Evolutionary conservation across 2,888 invertebrate genomes (phyloP).

Genomic region (Brachyopa scutellaris): DNA sequence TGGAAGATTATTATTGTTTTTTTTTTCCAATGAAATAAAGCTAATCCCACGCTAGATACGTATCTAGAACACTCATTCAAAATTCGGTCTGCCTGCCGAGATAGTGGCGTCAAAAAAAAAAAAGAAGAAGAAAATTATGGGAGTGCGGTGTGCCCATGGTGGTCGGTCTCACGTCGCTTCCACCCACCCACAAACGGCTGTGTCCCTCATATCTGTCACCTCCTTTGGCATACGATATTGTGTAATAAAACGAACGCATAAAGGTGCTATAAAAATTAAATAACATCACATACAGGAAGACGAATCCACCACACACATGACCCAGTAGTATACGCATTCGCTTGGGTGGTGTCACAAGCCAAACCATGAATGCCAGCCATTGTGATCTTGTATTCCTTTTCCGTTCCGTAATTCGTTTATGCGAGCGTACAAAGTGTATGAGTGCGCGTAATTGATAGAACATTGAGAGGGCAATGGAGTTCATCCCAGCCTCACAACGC

Average conservation of each 20-base stretch:
- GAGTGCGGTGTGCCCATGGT: slow-evolving; percentile 36
- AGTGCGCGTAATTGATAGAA: slow-evolving; percentile 70
- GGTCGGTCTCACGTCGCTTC: slow-evolving; percentile 21
- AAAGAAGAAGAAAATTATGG: slow-evolving; percentile 30
- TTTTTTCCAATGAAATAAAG: slow-evolving; percentile 47
- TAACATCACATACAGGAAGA: slow-evolving; percentile 12
- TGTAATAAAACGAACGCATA: slow-evolving; percentile 55
- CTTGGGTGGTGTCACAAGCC: slow-evolving; percentile 61
- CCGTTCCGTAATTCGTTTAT: slow-evolving; percentile 49
- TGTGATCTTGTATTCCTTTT: slow-evolving; percentile 25
- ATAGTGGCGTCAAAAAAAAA: slow-evolving; percentile 38
- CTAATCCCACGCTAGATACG: slow-evolving; percentile 64
- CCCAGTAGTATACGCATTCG: slow-evolving; percentile 18
- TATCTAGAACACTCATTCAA: slow-evolving; percentile 57
- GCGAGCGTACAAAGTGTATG: too few relatives aligned
- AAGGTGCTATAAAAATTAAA: slow-evolving; percentile 49
- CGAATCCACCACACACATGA: slow-evolving; percentile 49
- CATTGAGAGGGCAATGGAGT: slow-evolving; percentile 58
- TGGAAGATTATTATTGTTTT: too few relatives aligned
- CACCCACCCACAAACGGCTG: slow-evolving; percentile 20
- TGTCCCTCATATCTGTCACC: neutral
- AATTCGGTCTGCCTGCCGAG: slow-evolving; percentile 25
- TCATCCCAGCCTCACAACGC: too few relatives aligned
- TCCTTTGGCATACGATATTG: slow-evolving; percentile 20
- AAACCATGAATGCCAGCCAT: slow-evolving; percentile 59